Percentiles rank a stretch among this genome's conserved stretches.
Conservation (phyloP, 2,113 vertebrate genomes). For the Hydrochoerus hydrochaeris region DNA sequence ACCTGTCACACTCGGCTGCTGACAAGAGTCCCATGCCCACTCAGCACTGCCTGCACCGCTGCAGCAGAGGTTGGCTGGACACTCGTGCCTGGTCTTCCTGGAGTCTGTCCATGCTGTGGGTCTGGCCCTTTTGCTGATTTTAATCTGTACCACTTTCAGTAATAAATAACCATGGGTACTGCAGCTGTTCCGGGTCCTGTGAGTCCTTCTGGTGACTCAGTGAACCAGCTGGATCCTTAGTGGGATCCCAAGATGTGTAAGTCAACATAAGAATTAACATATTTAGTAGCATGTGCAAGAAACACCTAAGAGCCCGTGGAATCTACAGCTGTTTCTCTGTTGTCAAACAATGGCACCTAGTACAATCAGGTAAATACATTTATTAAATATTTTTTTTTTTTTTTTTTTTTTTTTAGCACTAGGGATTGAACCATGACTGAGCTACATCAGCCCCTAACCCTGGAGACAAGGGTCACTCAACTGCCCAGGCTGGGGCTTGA, state of each 20-base stretch:
- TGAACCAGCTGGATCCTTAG: not conserved
- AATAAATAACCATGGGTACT: not conserved
- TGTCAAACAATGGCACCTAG: not conserved
- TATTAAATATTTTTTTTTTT: not conserved
- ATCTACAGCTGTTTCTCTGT: not conserved
- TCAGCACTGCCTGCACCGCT: not conserved
- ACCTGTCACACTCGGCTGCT: not conserved
- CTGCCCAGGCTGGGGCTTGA: not conserved
- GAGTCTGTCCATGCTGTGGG: not conserved
- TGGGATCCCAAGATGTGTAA: not conserved
- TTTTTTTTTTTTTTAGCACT: not conserved
- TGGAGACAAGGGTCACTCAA: not conserved
- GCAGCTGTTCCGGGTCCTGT: not conserved
- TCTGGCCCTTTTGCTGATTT: not conserved
- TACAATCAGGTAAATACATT: not conserved
- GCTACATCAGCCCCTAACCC: not conserved
- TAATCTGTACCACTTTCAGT: not conserved
- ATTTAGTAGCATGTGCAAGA: not conserved
- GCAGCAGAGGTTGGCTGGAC: not conserved
- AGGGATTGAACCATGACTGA: not conserved
- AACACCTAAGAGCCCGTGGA: not conserved
- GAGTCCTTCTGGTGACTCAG: not conserved
- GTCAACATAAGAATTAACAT: constrained; percentile 2
- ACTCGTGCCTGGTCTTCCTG: not conserved
- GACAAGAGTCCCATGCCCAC: not conserved